Evolutionary conservation across 1,140 invertebrate genomes (phyloP), one percentile per base, ranked within the genome.

Genomic region (Meloidogyne hapla): DNA sequence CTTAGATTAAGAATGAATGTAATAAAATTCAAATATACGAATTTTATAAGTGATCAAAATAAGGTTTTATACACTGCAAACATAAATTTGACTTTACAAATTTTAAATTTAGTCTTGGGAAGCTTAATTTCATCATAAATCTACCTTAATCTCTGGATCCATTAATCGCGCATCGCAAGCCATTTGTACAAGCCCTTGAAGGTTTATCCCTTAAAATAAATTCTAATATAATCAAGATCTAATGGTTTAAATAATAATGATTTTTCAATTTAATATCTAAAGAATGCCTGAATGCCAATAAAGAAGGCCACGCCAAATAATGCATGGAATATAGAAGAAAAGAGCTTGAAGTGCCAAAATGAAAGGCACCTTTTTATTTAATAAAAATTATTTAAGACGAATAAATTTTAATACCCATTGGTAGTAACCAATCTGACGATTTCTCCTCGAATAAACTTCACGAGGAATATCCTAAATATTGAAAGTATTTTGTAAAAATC

Each of bases 271-370:
- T 23, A 18, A 25, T 26, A 56, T 4, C n/a, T 21, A 75, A 33
- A 13, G 28, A 26, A 56, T 70, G n/a, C 84, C 84, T 70, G 86
- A 87, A 71, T 86, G 85, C 85, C 85, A 86, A 64, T 86, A 86
- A 18, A 86, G 81, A 64, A 86, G 62, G 25, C 85, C 85, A 62
- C 85, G 80, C 90, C 90, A 90, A 33, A 90, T 75, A 45, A 88
- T 89, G 25, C 88, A 87, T 9, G 90, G 89, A 61, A 88, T 80
- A 76, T 90, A 90, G 84, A 90, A 90, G 64, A 89, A 76, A 63
- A 90, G 92, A 6, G 91, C 89, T 83, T 89, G 88, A 25, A 89
- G 81, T 21, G 87, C 87, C 10, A 90, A 74, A 71, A 89, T 84
- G 76, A 89, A 78, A 21, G 77, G 77, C 78, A 78, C 77, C 88